Base-by-base conservation (phyloP, 1,140 invertebrate genomes). In the Orchesella cincta region DNA sequence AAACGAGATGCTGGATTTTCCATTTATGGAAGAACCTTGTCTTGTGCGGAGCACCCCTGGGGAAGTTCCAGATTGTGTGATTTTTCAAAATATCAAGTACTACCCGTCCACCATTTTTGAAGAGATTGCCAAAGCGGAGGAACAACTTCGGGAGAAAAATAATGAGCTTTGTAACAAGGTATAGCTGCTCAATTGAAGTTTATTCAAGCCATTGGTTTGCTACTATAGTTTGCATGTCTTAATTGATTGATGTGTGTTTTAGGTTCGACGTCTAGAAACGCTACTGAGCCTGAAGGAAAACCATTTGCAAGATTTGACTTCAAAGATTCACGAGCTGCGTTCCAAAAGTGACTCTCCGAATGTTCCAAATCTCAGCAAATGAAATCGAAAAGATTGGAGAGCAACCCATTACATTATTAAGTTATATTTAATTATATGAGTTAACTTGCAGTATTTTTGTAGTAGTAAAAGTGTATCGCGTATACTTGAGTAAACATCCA, bases 271-370 rank as follows among this genome's bases (percentile, higher is more conserved):
- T 26, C 73, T 81, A n/a, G 77, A 79, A 39, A 78, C 77, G 18
- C 62, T 81, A 28, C 73, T 81, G 1, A 52, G 23, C 0, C 35
- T 81, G 28, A 81, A 81, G 52, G 80, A 81, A 20, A 71, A 74
- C 33, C 51, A 74, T 35, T 57, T 81, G 23, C 70, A 76, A 52
- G 80, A 77, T 52, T 51, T 81, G 26, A 78, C 80, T n/a, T 52
- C 73, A 23, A 70, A 78, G 70, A 46, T 81, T 8, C 80, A 81
- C 39, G 74, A 78, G 36, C n/a, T 73, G 18, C 2, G 71, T 39
- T n/a, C n/a, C n/a, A n/a, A n/a, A n/a, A n/a, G n/a, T n/a, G n/a
- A n/a, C n/a, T n/a, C n/a, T n/a, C n/a, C n/a, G n/a, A n/a, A n/a
- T n/a, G n/a, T n/a, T n/a, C n/a, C n/a, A n/a, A n/a, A n/a, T n/a